Evolutionary conservation across 2,888 invertebrate genomes (phyloP), one percentile per base, ranked within the genome.

Genomic region (Boloria euphrosyne): DNA sequence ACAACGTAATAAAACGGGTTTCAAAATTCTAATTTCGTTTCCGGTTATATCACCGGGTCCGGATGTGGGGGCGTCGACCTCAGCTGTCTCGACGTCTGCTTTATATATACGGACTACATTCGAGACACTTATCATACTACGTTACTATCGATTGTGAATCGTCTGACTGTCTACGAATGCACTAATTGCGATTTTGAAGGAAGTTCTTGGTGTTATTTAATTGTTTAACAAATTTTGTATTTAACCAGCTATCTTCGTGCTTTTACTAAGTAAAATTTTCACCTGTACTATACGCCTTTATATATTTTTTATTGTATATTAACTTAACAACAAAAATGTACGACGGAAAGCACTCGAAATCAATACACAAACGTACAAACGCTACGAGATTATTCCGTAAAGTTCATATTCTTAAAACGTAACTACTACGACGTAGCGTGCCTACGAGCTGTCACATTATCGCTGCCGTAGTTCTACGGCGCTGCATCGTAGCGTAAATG

Each of bases 401-500:
- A 38, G 10, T 38, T 38, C 31, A 38, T 22, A 27, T 49, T 47
- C 59, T 46, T 46, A 46, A 58, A 49, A 22, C 51, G 46, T 38
- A 10, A 10, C 31, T 38, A 64, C 74, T 73, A 74, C 71, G 74
- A 52, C 84, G 88, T 87, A 89, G 88, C 74, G 73, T 14, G 72
- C 76, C 82, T 84, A 84, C 82, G 79, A 74, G 78, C 80, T 80
- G 83, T 80, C 79, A 84, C 83, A 83, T 80, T 80, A 78, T 82
- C 84, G 83, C 77, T 71, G 74, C 77, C 74, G 75, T 75, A 75
- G 73, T 70, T 78, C 86, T 86, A 85, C 86, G 81, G 73, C 54
- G 79, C 82, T 85, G 84, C 85, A 80, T 44, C 14, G 18, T 47
- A 49, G 71, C 68, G 72, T 72, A 72, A 73, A 70, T 72, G 69